Evolutionary conservation across 2,113 vertebrate genomes (phyloP).

Genomic region (Atrichornis clamosus): DNA sequence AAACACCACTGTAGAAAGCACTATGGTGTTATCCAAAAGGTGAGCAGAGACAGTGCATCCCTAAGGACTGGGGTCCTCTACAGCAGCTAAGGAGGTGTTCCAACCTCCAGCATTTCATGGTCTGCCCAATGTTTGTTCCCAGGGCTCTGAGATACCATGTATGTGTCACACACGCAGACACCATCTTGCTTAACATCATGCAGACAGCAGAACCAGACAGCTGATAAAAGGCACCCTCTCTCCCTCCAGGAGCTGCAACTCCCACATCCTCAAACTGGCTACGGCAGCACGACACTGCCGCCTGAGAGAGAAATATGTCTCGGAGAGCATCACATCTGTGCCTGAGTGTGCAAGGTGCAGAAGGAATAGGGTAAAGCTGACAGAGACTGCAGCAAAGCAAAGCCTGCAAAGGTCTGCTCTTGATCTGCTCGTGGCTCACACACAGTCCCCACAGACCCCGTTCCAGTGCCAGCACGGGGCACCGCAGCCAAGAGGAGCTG

Average conservation of each 20-base stretch:
- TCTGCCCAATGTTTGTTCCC: not conserved
- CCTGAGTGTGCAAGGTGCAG: not conserved
- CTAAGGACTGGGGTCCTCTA: not conserved
- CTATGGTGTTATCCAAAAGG: not conserved
- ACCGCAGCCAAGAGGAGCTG: constrained; percentile 27
- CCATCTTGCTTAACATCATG: constrained; percentile 32
- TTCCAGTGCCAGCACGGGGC: constrained; percentile 5
- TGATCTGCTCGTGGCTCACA: constrained; percentile 8
- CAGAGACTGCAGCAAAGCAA: constrained; percentile 32
- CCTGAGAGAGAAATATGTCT: constrained; percentile 28
- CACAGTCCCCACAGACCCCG: not conserved
- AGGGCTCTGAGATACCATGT: not conserved
- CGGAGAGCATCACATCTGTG: constrained; percentile 17
- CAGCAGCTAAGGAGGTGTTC: not conserved
- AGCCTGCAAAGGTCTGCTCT: constrained; percentile 43
- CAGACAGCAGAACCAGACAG: constrained; percentile 15
- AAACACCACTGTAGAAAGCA: not conserved
- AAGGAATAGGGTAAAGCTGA: constrained; percentile 23
- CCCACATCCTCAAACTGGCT: constrained; percentile 37
- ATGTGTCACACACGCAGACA: not conserved
- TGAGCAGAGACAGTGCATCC: not conserved
- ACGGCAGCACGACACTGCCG: not conserved
- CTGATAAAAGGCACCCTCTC: not conserved
- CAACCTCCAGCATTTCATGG: not conserved
- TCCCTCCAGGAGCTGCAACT: constrained; percentile 29